Conservation (phyloP, 2,797 vertebrate genomes). For the Meda fulgida region DNA sequence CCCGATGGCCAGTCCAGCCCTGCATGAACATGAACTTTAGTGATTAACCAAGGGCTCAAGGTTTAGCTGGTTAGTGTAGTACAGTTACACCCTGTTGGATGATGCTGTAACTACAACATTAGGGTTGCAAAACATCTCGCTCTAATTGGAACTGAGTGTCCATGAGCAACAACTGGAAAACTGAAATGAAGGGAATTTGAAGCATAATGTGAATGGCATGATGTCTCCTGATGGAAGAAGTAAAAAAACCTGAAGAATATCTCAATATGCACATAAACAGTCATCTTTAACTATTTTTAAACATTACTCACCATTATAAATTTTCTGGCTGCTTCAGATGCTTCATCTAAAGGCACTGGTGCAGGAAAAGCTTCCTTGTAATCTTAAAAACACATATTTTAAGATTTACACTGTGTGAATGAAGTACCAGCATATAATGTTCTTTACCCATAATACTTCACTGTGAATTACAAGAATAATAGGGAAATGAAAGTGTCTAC, state of each 20-base stretch:
- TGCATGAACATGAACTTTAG: neutral
- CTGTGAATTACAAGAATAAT: neutral
- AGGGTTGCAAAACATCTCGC: neutral
- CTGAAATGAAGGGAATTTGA: neutral
- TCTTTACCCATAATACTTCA: neutral
- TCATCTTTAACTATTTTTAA: neutral
- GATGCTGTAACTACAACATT: neutral
- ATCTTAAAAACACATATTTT: slow-evolving; percentile 66
- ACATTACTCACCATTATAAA: slow-evolving; percentile 79
- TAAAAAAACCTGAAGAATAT: neutral
- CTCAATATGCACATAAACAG: neutral
- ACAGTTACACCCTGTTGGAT: neutral
- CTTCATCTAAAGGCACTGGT: slow-evolving; percentile 61
- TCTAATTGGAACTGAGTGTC: neutral
- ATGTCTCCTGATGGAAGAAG: neutral
- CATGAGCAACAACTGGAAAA: neutral
- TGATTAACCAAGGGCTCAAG: slow-evolving; percentile 66
- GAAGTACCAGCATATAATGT: neutral
- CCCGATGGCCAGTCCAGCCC: too few species aligned
- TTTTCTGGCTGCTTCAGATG: slow-evolving; percentile 54
- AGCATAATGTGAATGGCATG: slow-evolving; percentile 56
- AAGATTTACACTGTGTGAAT: neutral
- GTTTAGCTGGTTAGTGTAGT: neutral
- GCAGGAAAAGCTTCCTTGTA: slow-evolving; percentile 79
- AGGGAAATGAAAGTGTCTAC: neutral